Evolutionary conservation across 1,140 invertebrate species (phyloP).

Genomic region (Diorhabda sublineata): DNA sequence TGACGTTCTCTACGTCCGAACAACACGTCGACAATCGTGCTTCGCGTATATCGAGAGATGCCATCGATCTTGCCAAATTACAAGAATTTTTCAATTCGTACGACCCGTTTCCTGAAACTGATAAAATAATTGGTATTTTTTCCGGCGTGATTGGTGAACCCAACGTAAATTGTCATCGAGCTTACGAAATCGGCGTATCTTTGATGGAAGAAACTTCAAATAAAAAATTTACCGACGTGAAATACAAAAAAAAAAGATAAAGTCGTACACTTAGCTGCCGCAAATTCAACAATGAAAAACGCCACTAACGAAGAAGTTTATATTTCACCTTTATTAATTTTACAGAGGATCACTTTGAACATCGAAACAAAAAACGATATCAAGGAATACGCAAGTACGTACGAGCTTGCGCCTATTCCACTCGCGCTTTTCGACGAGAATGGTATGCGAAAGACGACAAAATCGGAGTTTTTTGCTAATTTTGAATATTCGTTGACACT

Average conservation of each 20-base stretch:
- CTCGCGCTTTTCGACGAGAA: slow-evolving; percentile 40
- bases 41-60: slow-evolving; percentile 38
- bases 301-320: slow-evolving; percentile 33
- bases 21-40: slow-evolving; percentile 39
- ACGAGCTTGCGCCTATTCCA: slow-evolving; percentile 42
- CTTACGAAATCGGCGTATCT: slow-evolving; percentile 41
- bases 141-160: slow-evolving; percentile 41
- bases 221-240: slow-evolving; percentile 23
- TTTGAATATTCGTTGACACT: slow-evolving; percentile 28
- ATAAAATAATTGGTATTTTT: slow-evolving; percentile 37
- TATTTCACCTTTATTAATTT: slow-evolving; percentile 43
- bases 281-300: slow-evolving; percentile 36
- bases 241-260: slow-evolving; percentile 31
- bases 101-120: slow-evolving; percentile 35
- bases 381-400: slow-evolving; percentile 35
- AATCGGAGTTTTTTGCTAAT: slow-evolving; percentile 39
- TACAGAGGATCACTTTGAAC: slow-evolving; percentile 42
- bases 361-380: slow-evolving; percentile 32
- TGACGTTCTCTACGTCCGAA: slow-evolving; percentile 20
- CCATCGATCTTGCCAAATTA: slow-evolving; percentile 27
- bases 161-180: slow-evolving; percentile 46
- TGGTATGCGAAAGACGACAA: slow-evolving; percentile 44
- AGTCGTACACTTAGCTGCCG: slow-evolving; percentile 3
- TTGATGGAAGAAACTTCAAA: slow-evolving; percentile 36
- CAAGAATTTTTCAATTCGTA: slow-evolving; percentile 32